Evolutionary conservation across 2,797 vertebrate genomes (phyloP), one percentile per base, ranked within the genome.

Genomic region (Staurois parvus): DNA sequence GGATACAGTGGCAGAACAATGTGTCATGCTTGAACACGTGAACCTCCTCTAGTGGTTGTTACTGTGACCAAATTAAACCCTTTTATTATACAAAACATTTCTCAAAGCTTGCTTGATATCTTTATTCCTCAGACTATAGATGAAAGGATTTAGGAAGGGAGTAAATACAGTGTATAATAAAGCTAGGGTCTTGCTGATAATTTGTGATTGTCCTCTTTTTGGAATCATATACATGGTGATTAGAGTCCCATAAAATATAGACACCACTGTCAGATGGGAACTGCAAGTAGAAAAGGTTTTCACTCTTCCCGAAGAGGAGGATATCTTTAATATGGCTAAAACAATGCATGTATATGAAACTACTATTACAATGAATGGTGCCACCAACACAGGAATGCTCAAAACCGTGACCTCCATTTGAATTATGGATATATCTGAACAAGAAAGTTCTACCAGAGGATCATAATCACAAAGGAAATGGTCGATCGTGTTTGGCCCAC

Each of bases 341-440:
- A 59, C 52, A 59, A 59, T 59, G 21, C 21, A 59, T 21, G 52
- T 59, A 5, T 89, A 91, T 45, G 91, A 91, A 19, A 32, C 28
- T 26, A 8, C 28, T 4, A 80, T 80, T 0, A 80, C 5, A 3
- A 85, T 9, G 11, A 87, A 30, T 15, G 79, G 66, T 10, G n/a
- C 26, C 5, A 64, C 1, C 13, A 42, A 21, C 4, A 81, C 45
- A 52, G 66, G 67, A 17, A 29, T 8, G 40, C 40, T n/a, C 29
- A 81, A 26, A 11, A 73, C 11, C 0, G 40, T 13, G 5, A 28
- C 5, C 30, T 52, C 52, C 5, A 81, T 19, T 29, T 72, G 9
- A n/a, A 72, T 8, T 17, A 24, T 2, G 19, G 15, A 73, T 5
- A 21, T 48, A 6, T 81, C 79, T 42, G 30, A 48, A 24, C 79